phyloP scores from a whole-genome alignment of 2,888 invertebrate species.

The Tanypteryx hageni region DNA sequence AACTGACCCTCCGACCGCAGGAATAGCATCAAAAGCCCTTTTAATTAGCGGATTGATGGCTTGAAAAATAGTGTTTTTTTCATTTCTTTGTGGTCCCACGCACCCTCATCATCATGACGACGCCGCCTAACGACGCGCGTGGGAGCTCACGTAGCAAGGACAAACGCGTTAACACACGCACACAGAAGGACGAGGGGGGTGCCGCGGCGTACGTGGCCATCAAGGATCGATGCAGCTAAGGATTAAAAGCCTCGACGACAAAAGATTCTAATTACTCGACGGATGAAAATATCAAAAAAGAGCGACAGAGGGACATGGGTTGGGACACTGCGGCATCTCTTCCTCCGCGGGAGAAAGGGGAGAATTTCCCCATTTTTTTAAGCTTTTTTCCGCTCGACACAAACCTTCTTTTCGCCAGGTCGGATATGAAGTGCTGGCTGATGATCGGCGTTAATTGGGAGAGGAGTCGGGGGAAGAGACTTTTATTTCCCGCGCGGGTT shows the following conservation, averaged over 20 bases:
- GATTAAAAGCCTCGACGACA: slow-evolving; percentile 7
- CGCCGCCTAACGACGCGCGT: neutral
- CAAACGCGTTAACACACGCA: neutral
- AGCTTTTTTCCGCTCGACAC: too few species aligned
- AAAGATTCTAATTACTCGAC: slow-evolving; percentile 23
- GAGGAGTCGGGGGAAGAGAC: too few species aligned
- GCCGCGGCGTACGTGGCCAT: slow-evolving; percentile 4
- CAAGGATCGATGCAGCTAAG: neutral
- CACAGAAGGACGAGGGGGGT: neutral
- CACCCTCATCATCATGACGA: neutral
- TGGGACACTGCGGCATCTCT: neutral
- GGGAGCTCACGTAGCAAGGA: too few species aligned
- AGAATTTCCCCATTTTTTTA: neutral
- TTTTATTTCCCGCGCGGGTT: too few species aligned
- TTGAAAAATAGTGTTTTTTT: neutral
- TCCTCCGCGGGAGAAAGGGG: neutral
- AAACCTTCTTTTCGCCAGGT: neutral
- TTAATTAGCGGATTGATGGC: slow-evolving; percentile 46
- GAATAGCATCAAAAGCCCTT: neutral
- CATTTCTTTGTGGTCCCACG: too few species aligned
- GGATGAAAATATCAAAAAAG: neutral
- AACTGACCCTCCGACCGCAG: slow-evolving; percentile 11
- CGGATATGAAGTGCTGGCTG: neutral
- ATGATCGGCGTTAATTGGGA: slow-evolving; percentile 7
- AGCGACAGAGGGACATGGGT: neutral